These are phyloP conservation scores for Danio jaintianensis DNA, from an alignment of 2,797 vertebrate species.

Conservation along the genomic window DNA sequence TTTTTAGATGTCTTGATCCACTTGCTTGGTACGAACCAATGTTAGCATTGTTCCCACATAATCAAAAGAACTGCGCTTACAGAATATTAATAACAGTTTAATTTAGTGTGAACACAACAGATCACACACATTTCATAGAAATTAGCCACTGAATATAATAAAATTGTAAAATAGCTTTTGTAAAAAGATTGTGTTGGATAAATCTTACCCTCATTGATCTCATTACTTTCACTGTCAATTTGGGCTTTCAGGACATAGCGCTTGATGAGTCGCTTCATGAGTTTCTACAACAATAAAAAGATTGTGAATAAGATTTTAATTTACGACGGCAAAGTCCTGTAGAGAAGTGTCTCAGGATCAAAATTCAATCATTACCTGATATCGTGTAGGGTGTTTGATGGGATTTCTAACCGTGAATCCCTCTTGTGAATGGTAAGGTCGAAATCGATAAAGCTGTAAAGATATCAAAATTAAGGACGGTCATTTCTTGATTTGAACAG, in stretches of 20 bases:
- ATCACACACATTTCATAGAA: too few species aligned
- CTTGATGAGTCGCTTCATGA: constrained; percentile 88
- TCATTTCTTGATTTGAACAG: background rate
- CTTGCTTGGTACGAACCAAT: too few species aligned
- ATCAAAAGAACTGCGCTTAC: too few species aligned
- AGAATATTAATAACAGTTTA: too few species aligned
- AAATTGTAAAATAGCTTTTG: too few species aligned
- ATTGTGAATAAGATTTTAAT: background rate
- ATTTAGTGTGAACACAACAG: too few species aligned
- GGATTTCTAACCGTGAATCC: constrained; percentile 77
- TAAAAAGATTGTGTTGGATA: background rate
- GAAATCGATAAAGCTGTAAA: constrained; percentile 80
- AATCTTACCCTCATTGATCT: constrained; percentile 86
- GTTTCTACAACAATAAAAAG: constrained; percentile 73
- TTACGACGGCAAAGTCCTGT: background rate
- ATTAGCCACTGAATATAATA: too few species aligned
- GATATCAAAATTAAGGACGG: constrained; percentile 39
- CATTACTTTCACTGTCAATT: constrained; percentile 84
- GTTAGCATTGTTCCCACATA: too few species aligned
- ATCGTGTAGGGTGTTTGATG: constrained; percentile 84
- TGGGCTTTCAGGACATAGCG: constrained; percentile 87
- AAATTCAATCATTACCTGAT: constrained; percentile 73
- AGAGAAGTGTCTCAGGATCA: background rate
- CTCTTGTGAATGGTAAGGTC: constrained; percentile 75
- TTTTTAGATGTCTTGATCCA: too few species aligned